Evolutionary conservation across 2,797 vertebrate species (phyloP), one percentile per base, ranked within the genome.

Genomic region (Tachyglossus aculeatus): DNA sequence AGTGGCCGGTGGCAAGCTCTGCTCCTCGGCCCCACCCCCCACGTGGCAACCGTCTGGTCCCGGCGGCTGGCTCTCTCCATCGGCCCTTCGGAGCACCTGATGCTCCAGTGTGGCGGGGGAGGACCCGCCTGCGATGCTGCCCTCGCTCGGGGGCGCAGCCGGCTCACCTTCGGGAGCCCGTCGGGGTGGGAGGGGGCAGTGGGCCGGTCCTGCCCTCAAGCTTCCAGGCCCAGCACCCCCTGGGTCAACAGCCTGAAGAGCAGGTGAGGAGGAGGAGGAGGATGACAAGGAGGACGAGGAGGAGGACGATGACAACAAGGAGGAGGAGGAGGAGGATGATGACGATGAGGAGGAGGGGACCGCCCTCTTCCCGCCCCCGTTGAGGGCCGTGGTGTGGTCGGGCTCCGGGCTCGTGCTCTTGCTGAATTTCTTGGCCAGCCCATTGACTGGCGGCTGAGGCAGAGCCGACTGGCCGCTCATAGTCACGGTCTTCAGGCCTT

Each of bases 401-500:
- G 95, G 87, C 67, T 92, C 92, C 85, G 89, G 88, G 71, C 84
- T 91, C 12, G 94, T 91, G 88, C 92, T 94, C 91, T 94, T 95
- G 77, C 94, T 93, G 86, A 96, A 89, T 89, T 97, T 98, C 92
- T 96, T 98, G 83, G 97, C 95, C 88, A 98, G 93, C 77, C 97
- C 97, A 33, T 99, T 99, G 40, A 99, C 94, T 34, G 97, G 96
- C 32, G 95, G 94, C 93, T 95, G 88, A 36, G 94, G 92, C 92
- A 96, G 88, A 94, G 92, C 87, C 76, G 88, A 86, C 83, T 90
- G 91, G 69, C 93, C 93, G 85, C 94, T 94, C 56, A 93, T 81
- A 88, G 93, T 95, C 95, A 99, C 97, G 86, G 93, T 96, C 93
- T 97, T 98, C 58, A 97, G 91, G 76, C 96, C 96, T 82, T 96